phyloP scores from a whole-genome alignment of 2,888 invertebrate species.

The Pollenia amentaria region DNA sequence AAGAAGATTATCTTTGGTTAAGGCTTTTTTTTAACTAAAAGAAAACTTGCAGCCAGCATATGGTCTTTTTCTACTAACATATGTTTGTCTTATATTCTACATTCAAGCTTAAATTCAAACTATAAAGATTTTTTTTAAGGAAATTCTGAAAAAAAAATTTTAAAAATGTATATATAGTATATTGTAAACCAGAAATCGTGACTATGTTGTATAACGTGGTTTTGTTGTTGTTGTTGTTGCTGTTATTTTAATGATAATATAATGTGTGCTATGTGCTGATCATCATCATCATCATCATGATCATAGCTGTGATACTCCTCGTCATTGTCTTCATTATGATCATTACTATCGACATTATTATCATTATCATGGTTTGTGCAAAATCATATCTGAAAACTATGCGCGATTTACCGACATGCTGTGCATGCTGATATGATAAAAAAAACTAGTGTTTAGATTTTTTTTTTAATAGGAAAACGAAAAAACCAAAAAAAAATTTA shows the following conservation, averaged over 20 bases:
- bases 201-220: conserved; percentile 74
- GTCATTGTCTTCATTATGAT: conserved; percentile 23
- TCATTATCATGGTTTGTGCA: conserved; percentile 61
- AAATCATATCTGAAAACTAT: conserved; percentile 73
- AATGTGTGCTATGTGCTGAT: conserved; percentile 69
- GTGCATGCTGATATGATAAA: conserved; percentile 72
- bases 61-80: conserved; percentile 59
- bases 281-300: conserved; percentile 31
- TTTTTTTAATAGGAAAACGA: conserved; percentile 15
- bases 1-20: conserved; percentile 65
- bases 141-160: conserved; percentile 25
- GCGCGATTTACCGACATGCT: conserved; percentile 74
- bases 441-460: conserved; percentile 62
- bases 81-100: conserved; percentile 67
- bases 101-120: conserved; percentile 57
- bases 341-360: conserved; percentile 52
- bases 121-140: conserved; percentile 46
- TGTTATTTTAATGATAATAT: conserved; percentile 65
- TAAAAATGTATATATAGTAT: conserved; percentile 41
- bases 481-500: conserved; percentile 19
- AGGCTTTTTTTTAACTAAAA: conserved; percentile 49
- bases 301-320: conserved; percentile 16
- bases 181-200: conserved; percentile 73
- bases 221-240: conserved; percentile 53
- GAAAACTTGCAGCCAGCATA: conserved; percentile 59